Evolutionary conservation across 35 echinoderm and acorn worm species (phyloP).

Genomic region (Ptychodera flava): DNA sequence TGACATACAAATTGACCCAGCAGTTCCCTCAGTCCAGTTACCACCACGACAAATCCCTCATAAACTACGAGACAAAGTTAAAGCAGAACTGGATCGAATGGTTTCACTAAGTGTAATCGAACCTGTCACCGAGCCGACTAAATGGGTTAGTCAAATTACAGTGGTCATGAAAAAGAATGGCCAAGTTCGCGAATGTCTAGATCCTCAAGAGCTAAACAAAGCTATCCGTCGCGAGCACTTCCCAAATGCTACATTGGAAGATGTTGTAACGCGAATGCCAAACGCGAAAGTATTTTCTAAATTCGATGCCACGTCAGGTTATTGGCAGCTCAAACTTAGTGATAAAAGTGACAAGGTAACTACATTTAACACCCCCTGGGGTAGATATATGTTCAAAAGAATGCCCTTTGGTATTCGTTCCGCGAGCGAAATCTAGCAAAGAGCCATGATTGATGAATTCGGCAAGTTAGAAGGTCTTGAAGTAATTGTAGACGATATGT

Average conservation of each 20-base stretch:
- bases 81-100: conserved; percentile 52
- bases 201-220: conserved; percentile 47
- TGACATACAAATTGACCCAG: not conserved
- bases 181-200: conserved; percentile 37
- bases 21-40: conserved; percentile 27
- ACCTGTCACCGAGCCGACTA: conserved; percentile 24
- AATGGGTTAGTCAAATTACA: conserved; percentile 41
- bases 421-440: conserved; percentile 18
- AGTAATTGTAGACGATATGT: conserved; percentile 3
- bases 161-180: conserved; percentile 48
- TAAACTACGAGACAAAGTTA: conserved; percentile 41
- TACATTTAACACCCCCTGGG: conserved; percentile 44
- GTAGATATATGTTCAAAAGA: conserved; percentile 34
- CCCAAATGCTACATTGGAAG: conserved; percentile 49
- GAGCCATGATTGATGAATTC: conserved; percentile 12
- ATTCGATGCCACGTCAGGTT: conserved; percentile 47
- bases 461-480: conserved; percentile 10
- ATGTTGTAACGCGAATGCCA: conserved; percentile 13
- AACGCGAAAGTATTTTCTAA: conserved; percentile 35
- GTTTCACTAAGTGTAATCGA: conserved; percentile 38
- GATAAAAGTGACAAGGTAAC: conserved; percentile 24
- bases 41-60: conserved; percentile 35
- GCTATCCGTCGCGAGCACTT: conserved; percentile 30
- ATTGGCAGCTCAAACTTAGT: conserved; percentile 56
- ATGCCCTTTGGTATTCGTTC: conserved; percentile 38